A percentile compares a stretch with the other conserved stretches of the same genome.
Evolutionary conservation across 2,113 vertebrate genomes (phyloP).

Genomic region (Hucho hucho): DNA sequence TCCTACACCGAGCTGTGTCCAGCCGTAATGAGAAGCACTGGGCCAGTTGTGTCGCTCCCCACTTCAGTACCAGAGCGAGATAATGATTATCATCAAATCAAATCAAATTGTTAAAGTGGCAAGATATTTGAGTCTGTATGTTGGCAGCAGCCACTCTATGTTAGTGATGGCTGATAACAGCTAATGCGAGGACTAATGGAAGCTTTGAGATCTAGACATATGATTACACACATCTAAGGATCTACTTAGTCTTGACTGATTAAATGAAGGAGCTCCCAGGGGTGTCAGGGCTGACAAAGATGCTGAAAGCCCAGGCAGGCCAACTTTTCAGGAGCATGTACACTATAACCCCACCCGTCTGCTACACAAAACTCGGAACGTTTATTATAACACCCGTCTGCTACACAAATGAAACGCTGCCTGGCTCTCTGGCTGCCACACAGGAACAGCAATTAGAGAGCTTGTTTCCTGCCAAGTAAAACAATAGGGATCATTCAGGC

Average conservation of each 20-base stretch:
- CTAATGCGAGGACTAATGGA: neutral
- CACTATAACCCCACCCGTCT: neutral
- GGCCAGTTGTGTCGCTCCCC: neutral
- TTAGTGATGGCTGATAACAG: neutral
- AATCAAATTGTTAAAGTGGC: no score
- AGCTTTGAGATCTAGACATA: neutral
- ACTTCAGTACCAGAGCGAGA: neutral
- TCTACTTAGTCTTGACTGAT: neutral
- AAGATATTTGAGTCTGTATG: no score
- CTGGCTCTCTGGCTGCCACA: neutral
- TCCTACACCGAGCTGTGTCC: neutral
- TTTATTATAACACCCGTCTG: neutral
- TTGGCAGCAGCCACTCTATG: no score
- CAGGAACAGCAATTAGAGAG: conserved; percentile 30
- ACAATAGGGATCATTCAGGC: neutral
- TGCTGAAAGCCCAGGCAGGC: neutral
- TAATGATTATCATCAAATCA: neutral
- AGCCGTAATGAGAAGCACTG: neutral
- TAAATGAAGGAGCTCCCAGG: neutral
- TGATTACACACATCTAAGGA: no score
- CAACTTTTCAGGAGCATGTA: neutral
- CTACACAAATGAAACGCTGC: conserved; percentile 2
- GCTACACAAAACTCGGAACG: neutral
- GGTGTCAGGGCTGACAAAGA: neutral
- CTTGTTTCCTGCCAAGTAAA: conserved; percentile 9